phyloP scores from a whole-genome alignment of 2,888 invertebrate genomes.

The Tetragonisca angustula region DNA sequence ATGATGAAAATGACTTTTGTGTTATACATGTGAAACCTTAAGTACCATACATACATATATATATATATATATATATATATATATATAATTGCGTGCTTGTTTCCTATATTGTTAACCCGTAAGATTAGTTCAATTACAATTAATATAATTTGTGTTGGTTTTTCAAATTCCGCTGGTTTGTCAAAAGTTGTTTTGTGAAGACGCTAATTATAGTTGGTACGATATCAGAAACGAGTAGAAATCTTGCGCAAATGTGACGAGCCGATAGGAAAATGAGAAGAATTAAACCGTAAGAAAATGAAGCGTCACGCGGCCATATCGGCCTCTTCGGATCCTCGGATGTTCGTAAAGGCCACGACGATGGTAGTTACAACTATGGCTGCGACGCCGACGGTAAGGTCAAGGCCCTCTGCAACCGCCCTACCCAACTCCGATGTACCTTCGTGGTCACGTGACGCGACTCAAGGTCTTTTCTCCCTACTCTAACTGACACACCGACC shows the following conservation, averaged over 20 bases:
- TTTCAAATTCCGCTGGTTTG: too few species aligned
- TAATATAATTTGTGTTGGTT: too few species aligned
- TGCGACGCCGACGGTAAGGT: slow-evolving; percentile 83
- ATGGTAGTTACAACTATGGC: slow-evolving; percentile 68
- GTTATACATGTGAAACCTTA: too few species aligned
- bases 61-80: too few species aligned
- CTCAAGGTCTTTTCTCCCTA: slow-evolving; percentile 85
- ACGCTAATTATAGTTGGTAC: background rate
- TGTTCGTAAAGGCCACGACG: slow-evolving; percentile 49
- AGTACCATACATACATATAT: too few species aligned
- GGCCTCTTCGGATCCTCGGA: slow-evolving; percentile 40
- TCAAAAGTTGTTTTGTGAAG: background rate
- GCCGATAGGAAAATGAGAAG: background rate
- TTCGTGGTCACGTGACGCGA: slow-evolving; percentile 85
- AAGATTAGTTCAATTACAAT: too few species aligned
- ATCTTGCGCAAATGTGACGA: background rate
- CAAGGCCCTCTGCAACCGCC: slow-evolving; percentile 85
- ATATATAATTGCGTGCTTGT: too few species aligned
- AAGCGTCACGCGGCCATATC: slow-evolving; percentile 19
- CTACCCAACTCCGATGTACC: slow-evolving; percentile 81
- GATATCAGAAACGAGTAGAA: background rate
- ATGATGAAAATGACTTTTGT: too few species aligned
- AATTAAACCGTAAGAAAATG: slow-evolving; percentile 22
- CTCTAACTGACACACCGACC: slow-evolving; percentile 60
- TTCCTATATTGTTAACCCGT: too few species aligned